A percentile compares a stretch with the other conserved stretches of the same genome.
Conservation (phyloP, 2,113 vertebrate species). For the Ivindomyrus marchei region DNA sequence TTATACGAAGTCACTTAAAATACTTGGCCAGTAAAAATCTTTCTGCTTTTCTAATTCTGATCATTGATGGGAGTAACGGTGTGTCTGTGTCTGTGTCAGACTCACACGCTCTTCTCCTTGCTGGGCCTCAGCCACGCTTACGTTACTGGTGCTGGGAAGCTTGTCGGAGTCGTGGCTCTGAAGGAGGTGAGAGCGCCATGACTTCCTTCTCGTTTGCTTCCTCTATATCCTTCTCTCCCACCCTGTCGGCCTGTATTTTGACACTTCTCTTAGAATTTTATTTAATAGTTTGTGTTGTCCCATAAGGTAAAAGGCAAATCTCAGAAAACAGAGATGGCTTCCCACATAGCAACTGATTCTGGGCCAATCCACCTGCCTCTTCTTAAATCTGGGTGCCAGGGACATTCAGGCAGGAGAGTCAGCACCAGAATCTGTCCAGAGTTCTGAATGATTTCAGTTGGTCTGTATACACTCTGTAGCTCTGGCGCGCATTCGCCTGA, state of each 20-base stretch:
- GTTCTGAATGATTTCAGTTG: too few relatives aligned
- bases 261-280: neutral
- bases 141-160: conserved; percentile 89
- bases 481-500: too few relatives aligned
- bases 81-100: conserved; percentile 57
- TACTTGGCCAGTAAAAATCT: neutral
- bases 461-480: too few relatives aligned
- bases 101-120: conserved; percentile 88
- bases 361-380: too few relatives aligned
- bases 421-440: too few relatives aligned
- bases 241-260: neutral
- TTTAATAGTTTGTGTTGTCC: neutral
- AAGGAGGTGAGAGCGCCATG: conserved; percentile 71
- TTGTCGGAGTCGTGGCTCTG: conserved; percentile 83
- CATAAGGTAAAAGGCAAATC: neutral
- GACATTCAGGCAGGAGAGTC: too few relatives aligned
- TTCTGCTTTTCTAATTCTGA: neutral
- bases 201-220: neutral
- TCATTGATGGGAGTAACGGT: neutral
- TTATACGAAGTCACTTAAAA: neutral
- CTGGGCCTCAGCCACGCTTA: conserved; percentile 90
- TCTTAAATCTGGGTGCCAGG: too few relatives aligned
- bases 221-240: neutral
- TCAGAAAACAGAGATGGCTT: neutral
- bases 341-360: too few relatives aligned